These are phyloP conservation scores for Epirrhoe tristata DNA, from an alignment of 2,888 invertebrate genomes.

Conservation along the genomic window DNA sequence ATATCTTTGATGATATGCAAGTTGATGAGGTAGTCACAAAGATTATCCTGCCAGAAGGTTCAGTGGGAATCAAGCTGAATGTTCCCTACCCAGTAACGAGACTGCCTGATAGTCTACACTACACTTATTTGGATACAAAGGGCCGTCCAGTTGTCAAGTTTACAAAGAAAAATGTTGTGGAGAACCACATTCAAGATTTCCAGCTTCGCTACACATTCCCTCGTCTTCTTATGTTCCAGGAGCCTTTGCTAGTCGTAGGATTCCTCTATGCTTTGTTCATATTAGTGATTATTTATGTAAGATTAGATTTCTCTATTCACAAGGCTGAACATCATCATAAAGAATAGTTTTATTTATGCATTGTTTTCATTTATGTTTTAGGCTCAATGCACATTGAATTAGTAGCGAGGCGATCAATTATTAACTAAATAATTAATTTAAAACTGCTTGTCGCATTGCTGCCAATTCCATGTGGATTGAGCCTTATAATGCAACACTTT, in stretches of 20 bases:
- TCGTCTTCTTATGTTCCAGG: conserved; percentile 94
- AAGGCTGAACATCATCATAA: conserved; percentile 87
- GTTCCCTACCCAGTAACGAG: conserved; percentile 93
- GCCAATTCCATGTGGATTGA: too few relatives aligned
- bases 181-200: conserved; percentile 98
- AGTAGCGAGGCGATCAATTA: too few relatives aligned
- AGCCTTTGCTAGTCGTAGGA: conserved; percentile 95
- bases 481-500: conserved; percentile 54
- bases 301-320: conserved; percentile 97
- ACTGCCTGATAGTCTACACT: conserved; percentile 90
- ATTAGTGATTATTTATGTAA: conserved; percentile 96
- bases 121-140: conserved; percentile 97
- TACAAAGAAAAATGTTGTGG: conserved; percentile 94
- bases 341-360: conserved; percentile 65
- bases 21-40: conserved; percentile 95
- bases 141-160: conserved; percentile 96
- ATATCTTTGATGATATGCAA: conserved; percentile 98
- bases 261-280: conserved; percentile 96
- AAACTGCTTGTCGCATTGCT: too few relatives aligned
- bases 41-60: conserved; percentile 97
- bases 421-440: too few relatives aligned
- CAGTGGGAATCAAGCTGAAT: conserved; percentile 91
- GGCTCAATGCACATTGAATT: too few relatives aligned
- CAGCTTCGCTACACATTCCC: conserved; percentile 96
- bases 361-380: conserved; percentile 46